Evolutionary conservation across 2,113 vertebrate species (phyloP).

Genomic region (Tautogolabrus adspersus): DNA sequence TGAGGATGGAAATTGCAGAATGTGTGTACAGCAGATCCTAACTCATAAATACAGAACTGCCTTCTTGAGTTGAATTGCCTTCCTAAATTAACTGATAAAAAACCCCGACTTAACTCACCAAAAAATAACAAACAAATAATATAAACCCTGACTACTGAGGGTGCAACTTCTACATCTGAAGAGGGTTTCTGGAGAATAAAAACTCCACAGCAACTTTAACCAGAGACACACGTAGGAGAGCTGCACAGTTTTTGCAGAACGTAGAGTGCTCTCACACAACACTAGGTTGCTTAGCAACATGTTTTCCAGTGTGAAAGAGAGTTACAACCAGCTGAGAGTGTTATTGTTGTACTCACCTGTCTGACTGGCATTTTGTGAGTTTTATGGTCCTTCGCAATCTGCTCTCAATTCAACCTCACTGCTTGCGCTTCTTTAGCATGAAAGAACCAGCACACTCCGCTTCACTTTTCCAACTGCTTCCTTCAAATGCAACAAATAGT

Average conservation of each 20-base stretch:
- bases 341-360: neutral
- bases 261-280: neutral
- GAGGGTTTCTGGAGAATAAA: neutral
- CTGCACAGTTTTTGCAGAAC: neutral
- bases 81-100: too few species aligned
- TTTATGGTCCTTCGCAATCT: neutral
- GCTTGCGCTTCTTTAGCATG: neutral
- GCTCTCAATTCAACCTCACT: neutral
- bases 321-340: neutral
- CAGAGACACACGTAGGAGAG: neutral
- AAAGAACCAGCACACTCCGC: neutral
- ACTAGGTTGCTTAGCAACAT: conserved; percentile 1
- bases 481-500: neutral
- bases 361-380: neutral
- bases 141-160: neutral
- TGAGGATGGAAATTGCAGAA: too few species aligned
- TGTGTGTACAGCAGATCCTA: too few species aligned
- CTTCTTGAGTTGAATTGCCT: too few species aligned
- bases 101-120: neutral
- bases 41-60: too few species aligned
- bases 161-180: too few species aligned
- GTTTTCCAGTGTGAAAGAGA: neutral
- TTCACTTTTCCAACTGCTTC: neutral
- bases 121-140: neutral
- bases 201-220: neutral